Evolutionary conservation across 2,888 invertebrate genomes (phyloP), one percentile per base, ranked within the genome.

Genomic region (Hydrotaea cyrtoneurina): DNA sequence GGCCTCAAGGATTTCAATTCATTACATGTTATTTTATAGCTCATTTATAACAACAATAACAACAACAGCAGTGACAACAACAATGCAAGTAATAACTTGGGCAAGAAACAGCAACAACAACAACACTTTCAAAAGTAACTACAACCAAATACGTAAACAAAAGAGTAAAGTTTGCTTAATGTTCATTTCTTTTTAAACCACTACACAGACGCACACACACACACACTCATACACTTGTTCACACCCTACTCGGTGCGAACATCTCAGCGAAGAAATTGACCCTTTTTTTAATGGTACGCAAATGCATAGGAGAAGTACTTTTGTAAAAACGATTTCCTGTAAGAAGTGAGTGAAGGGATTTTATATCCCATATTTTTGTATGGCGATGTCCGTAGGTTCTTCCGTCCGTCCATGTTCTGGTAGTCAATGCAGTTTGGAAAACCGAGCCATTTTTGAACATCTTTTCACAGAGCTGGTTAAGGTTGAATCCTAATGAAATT

Each of bases 181-280:
- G 74, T 62, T 74, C 46, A 62, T 46, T 74, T 62, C 59, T 74
- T 74, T 73, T 59, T 31, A 74, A 74, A 74, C 15, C 46, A 74
- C 74, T 74, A 62, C 59, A 43, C 69, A 46, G 31, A 66, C 43
- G 13, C n/a, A 66, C n/a, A 66, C 19, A 19, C 64, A 64, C 57
- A 19, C 57, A 7, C 11, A 21, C 59, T 4, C 23, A 59, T 23
- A 59, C 50, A n/a, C 1, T 15, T 50, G n/a, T 2, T n/a, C 50
- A 43, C n/a, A 7, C 8, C 8, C 36, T 36, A 3, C 36, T 36
- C 36, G 36, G 8, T 36, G 36, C 50, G 50, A 50, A 50, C 50
- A 59, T 26, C 59, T 57, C 11, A n/a, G n/a, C n/a, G n/a, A n/a
- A n/a, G n/a, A n/a, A n/a, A n/a, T n/a, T n/a, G n/a, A n/a, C n/a